phyloP scores from a whole-genome alignment of 2,888 invertebrate genomes.

The Agrochola lota region DNA sequence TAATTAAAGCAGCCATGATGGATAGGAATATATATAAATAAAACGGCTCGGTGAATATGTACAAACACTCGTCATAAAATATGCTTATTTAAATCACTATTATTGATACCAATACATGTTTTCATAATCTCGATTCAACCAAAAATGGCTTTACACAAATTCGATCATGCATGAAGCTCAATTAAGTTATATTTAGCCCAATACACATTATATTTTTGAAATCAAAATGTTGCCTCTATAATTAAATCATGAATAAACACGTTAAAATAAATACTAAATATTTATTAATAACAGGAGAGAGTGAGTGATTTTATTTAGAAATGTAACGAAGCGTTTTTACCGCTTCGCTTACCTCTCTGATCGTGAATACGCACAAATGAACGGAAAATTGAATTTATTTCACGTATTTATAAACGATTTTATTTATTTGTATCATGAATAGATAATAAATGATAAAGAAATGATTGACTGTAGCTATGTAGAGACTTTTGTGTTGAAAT shows the following conservation, averaged over 20 bases:
- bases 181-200: conserved; percentile 4
- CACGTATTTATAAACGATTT: conserved; percentile 49
- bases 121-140: not conserved
- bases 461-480: conserved; percentile 21
- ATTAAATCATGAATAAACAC: conserved; percentile 30
- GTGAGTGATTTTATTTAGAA: conserved; percentile 64
- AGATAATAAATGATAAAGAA: conserved; percentile 13
- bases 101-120: not conserved
- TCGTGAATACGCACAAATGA: conserved; percentile 65
- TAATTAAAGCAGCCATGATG: not conserved
- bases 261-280: conserved; percentile 57
- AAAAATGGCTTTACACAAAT: not conserved
- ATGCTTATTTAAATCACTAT: conserved; percentile 10
- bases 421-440: conserved; percentile 33
- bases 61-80: not conserved
- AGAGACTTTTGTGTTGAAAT: not conserved
- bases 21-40: not conserved
- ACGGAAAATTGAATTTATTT: conserved; percentile 62
- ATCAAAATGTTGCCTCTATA: conserved; percentile 11
- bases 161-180: not conserved
- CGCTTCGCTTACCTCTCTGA: conserved; percentile 59
- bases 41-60: not conserved
- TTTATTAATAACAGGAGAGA: conserved; percentile 57
- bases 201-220: not conserved
- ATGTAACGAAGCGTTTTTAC: conserved; percentile 64